Percentiles rank a stretch among this genome's conserved stretches.
These are phyloP conservation scores for Gephyroberyx darwinii DNA, from an alignment of 2,797 vertebrate species.

Conservation along the genomic window DNA sequence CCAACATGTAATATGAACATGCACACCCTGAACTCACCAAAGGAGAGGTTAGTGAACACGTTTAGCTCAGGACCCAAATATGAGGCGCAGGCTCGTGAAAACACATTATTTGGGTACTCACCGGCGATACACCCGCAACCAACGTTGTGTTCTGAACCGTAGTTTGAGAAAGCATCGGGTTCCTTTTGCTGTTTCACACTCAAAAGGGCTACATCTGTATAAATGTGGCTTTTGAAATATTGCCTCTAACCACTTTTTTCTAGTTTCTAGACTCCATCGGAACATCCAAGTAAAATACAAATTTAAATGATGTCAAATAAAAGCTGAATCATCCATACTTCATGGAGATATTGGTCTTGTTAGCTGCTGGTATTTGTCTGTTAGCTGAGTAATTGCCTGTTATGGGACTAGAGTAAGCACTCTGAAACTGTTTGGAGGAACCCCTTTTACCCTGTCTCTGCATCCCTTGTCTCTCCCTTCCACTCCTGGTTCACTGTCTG, in stretches of 20 bases:
- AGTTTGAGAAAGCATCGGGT: neutral
- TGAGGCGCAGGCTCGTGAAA: constrained; percentile 8
- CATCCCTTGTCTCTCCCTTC: no score
- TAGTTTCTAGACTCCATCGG: neutral
- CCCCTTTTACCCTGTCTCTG: neutral
- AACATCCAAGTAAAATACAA: neutral
- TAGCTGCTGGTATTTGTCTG: neutral
- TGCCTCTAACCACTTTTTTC: neutral
- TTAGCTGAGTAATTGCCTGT: neutral
- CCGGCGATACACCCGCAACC: neutral
- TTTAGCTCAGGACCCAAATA: neutral
- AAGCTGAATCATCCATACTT: neutral
- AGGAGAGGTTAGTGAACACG: neutral
- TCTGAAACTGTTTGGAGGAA: no score
- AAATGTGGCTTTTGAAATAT: neutral
- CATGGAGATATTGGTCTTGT: neutral
- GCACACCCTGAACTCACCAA: neutral
- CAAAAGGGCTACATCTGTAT: neutral
- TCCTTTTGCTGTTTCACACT: neutral
- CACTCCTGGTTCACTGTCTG: neutral
- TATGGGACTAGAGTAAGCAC: neutral
- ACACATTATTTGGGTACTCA: neutral
- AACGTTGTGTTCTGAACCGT: neutral
- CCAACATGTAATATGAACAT: neutral
- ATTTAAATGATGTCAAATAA: constrained; percentile 2